Evolutionary conservation across 2,888 invertebrate species (phyloP).

Genomic region (Taphrorychus bicolor): DNA sequence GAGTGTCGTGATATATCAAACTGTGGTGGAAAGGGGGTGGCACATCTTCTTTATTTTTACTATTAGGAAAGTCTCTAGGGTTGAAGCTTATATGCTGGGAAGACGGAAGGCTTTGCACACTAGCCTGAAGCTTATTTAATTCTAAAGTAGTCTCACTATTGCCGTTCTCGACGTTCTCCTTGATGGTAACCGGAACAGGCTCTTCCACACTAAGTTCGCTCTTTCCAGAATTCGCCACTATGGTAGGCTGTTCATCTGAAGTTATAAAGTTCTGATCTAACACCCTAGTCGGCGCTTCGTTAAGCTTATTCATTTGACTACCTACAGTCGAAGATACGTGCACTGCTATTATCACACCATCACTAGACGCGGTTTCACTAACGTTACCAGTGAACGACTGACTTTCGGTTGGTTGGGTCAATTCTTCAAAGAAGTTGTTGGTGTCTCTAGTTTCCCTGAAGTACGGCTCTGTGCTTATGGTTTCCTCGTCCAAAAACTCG

Average conservation of each 20-base stretch:
- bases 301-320: conserved; percentile 47
- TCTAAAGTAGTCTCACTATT: conserved; percentile 39
- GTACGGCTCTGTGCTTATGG: conserved; percentile 34
- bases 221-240: conserved; percentile 65
- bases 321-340: conserved; percentile 62
- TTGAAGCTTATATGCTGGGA: conserved; percentile 55
- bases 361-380: conserved; percentile 44
- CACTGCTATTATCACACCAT: conserved; percentile 62
- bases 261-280: conserved; percentile 44
- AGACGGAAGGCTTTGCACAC: conserved; percentile 46
- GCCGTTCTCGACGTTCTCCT: conserved; percentile 46
- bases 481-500: conserved; percentile 35
- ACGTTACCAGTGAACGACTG: conserved; percentile 24
- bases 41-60: conserved; percentile 17
- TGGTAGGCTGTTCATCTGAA: conserved; percentile 59
- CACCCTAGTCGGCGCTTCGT: conserved; percentile 37
- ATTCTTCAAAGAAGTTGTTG: conserved; percentile 22
- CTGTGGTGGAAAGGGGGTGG: conserved; percentile 63
- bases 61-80: conserved; percentile 54
- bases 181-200: conserved; percentile 63
- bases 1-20: conserved; percentile 62
- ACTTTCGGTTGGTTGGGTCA: conserved; percentile 35
- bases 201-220: conserved; percentile 68
- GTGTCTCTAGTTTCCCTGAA: conserved; percentile 43
- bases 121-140: conserved; percentile 47